Conservation (phyloP, 2,888 invertebrate species). For the Corbicula japonica region DNA sequence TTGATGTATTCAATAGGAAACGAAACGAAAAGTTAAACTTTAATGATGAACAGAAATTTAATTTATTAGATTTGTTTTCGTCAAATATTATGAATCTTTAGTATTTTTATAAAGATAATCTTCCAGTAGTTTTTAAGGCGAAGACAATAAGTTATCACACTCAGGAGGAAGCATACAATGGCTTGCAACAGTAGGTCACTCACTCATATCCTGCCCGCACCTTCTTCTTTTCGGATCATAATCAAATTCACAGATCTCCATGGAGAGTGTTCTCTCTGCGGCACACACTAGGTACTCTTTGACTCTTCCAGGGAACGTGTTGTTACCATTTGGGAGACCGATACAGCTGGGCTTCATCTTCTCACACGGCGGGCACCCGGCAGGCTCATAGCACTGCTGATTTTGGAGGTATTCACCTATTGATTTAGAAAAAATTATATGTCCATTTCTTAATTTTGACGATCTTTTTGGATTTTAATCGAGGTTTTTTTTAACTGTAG, state of each 20-base stretch:
- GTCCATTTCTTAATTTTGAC: no score
- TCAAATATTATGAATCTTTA: no score
- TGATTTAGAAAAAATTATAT: no score
- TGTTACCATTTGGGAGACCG: constrained; percentile 67
- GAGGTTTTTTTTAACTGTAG: no score
- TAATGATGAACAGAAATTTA: no score
- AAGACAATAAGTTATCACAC: neutral
- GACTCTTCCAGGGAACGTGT: constrained; percentile 64
- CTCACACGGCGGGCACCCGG: constrained; percentile 64
- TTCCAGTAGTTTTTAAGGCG: no score
- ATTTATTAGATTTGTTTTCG: no score
- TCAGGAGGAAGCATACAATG: neutral
- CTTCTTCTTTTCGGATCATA: constrained; percentile 53
- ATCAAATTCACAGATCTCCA: constrained; percentile 64
- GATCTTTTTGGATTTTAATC: no score
- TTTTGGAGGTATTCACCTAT: constrained; percentile 73
- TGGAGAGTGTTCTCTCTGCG: constrained; percentile 63
- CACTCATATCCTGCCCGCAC: constrained; percentile 65
- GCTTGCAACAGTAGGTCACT: constrained; percentile 3
- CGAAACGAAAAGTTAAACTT: no score
- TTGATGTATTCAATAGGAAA: no score
- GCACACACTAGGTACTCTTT: constrained; percentile 70
- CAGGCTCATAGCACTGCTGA: constrained; percentile 65
- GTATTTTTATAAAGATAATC: no score
- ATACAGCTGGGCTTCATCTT: constrained; percentile 65